These are phyloP conservation scores for Osmoderma eremita DNA, from an alignment of 2,888 invertebrate species.

Conservation along the genomic window DNA sequence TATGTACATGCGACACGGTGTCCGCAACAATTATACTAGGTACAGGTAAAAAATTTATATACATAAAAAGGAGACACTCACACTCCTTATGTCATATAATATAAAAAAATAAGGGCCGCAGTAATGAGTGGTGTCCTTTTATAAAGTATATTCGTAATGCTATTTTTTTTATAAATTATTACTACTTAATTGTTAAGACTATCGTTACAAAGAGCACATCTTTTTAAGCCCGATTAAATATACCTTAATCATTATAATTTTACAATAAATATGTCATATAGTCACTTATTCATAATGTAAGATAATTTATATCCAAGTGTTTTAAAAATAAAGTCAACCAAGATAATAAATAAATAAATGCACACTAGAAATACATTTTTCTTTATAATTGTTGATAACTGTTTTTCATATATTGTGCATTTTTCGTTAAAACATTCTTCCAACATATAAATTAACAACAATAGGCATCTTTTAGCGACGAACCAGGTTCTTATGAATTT, in stretches of 20 bases:
- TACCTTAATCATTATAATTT: slow-evolving; percentile 23
- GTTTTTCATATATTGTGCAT: too few species aligned
- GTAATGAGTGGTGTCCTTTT: slow-evolving; percentile 43
- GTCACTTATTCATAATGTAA: slow-evolving; percentile 6
- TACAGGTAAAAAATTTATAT: slow-evolving; percentile 43
- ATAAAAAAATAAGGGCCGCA: slow-evolving; percentile 46
- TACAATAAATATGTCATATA: slow-evolving; percentile 10
- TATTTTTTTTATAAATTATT: slow-evolving; percentile 28
- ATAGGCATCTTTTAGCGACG: too few species aligned
- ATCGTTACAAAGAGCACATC: slow-evolving; percentile 35
- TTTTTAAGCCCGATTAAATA: slow-evolving; percentile 32
- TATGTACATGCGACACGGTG: slow-evolving; percentile 57
- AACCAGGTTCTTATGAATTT: too few species aligned
- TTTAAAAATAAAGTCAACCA: slow-evolving; percentile 8
- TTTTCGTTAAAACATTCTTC: too few species aligned
- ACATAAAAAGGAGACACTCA: slow-evolving; percentile 46
- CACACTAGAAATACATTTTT: slow-evolving; percentile 3
- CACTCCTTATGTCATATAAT: slow-evolving; percentile 43
- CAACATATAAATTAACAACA: too few species aligned
- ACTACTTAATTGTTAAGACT: slow-evolving; percentile 22
- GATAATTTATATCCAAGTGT: slow-evolving; percentile 2
- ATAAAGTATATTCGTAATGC: slow-evolving; percentile 21
- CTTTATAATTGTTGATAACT: background rate
- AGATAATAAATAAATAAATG: slow-evolving; percentile 29
- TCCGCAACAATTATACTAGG: slow-evolving; percentile 50